A percentile compares a stretch with the other conserved stretches of the same genome.
These are phyloP conservation scores for Gobio gobio DNA, from an alignment of 2,113 vertebrate genomes.

Conservation along the genomic window DNA sequence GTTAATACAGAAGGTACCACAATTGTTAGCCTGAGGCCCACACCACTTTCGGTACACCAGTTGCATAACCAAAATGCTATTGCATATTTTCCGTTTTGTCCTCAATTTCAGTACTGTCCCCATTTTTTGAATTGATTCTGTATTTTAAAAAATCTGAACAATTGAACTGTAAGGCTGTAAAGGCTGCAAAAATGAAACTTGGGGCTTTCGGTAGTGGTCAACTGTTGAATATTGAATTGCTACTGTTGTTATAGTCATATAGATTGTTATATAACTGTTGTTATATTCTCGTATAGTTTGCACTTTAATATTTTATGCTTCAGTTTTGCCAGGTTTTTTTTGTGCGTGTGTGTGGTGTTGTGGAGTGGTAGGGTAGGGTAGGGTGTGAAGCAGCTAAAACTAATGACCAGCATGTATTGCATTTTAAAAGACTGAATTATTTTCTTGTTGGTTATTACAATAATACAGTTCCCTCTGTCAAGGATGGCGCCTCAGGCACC, in stretches of 20 bases:
- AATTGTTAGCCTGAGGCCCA: neutral
- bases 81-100: neutral
- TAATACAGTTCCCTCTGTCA: conserved; percentile 49
- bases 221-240: neutral
- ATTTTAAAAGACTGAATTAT: conserved; percentile 47
- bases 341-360: neutral
- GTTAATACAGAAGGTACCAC: neutral
- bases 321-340: neutral
- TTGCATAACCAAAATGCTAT: neutral
- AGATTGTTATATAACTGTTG: neutral
- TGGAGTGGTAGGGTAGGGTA: neutral
- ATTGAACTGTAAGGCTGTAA: neutral
- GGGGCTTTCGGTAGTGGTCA: conserved; percentile 8
- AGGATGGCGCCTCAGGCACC: conserved; percentile 38
- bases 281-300: neutral
- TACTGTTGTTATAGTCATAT: too few relatives aligned
- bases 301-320: neutral
- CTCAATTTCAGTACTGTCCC: neutral
- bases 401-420: conserved; percentile 7
- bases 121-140: neutral
- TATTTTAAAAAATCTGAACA: neutral
- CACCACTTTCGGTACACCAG: neutral
- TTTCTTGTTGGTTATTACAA: conserved; percentile 44
- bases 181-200: neutral
- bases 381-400: conserved; percentile 33